These are phyloP conservation scores for Diabrotica undecimpunctata DNA, from an alignment of 1,140 invertebrate genomes.

Conservation along the genomic window DNA sequence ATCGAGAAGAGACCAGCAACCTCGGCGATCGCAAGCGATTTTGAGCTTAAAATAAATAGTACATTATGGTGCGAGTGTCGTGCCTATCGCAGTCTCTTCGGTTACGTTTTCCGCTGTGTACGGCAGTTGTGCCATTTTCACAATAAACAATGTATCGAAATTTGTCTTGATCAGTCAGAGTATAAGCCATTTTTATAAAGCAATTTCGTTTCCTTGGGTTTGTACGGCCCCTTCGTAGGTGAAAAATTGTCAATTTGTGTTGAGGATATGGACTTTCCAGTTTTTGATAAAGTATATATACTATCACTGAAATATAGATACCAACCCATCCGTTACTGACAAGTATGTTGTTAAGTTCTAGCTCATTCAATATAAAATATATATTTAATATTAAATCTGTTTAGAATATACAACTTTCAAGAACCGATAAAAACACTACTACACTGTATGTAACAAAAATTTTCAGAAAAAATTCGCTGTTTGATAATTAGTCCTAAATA, in stretches of 20 bases:
- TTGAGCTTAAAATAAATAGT: neutral
- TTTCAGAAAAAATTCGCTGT: neutral
- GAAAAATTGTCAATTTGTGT: slow-evolving; percentile 34
- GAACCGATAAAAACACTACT: too few species aligned
- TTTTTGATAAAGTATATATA: too few species aligned
- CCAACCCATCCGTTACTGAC: too few species aligned
- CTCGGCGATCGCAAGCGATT: neutral
- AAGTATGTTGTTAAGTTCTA: too few species aligned
- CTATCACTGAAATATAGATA: too few species aligned
- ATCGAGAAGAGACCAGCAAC: neutral
- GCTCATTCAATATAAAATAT: too few species aligned
- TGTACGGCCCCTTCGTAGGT: slow-evolving; percentile 20
- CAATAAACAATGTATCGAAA: slow-evolving; percentile 37
- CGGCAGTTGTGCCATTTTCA: slow-evolving; percentile 22
- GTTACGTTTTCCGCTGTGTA: neutral
- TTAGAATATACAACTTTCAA: too few species aligned
- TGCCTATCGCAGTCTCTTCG: neutral
- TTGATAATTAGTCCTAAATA: neutral
- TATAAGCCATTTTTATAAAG: slow-evolving; percentile 36
- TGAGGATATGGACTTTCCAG: neutral
- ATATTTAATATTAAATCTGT: too few species aligned
- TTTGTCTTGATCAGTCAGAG: slow-evolving; percentile 36
- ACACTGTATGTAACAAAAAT: neutral
- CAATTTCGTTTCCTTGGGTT: slow-evolving; percentile 30
- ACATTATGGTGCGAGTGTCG: neutral